A percentile compares a stretch with the other conserved stretches of the same genome.
phyloP scores from a whole-genome alignment of 2,888 invertebrate species.

The Hylaea fasciaria region DNA sequence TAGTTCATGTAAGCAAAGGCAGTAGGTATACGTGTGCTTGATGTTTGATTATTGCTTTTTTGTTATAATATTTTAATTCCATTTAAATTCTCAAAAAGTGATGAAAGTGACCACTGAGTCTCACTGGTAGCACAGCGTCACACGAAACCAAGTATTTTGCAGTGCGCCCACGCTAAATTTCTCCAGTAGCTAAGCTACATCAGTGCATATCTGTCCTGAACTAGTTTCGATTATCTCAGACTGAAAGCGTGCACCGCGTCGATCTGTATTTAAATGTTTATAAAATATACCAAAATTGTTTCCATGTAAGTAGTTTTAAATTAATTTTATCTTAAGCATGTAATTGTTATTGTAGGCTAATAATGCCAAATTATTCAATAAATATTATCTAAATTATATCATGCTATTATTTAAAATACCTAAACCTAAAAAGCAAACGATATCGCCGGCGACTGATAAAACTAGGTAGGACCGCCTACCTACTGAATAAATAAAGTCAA shows the following conservation, averaged over 20 bases:
- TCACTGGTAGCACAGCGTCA: too few relatives aligned
- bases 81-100: too few relatives aligned
- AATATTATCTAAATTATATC: conserved; percentile 40
- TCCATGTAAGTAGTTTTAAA: conserved; percentile 19
- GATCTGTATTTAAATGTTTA: background rate
- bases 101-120: too few relatives aligned
- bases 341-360: conserved; percentile 50
- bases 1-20: too few relatives aligned
- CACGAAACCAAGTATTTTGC: too few relatives aligned
- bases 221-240: background rate
- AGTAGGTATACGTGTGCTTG: too few relatives aligned
- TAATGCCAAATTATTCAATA: conserved; percentile 58
- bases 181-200: background rate
- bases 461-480: background rate
- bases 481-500: too few relatives aligned
- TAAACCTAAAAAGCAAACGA: too few relatives aligned
- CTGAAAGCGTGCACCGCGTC: conserved; percentile 1
- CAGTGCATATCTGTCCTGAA: background rate
- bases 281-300: conserved; percentile 20
- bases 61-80: too few relatives aligned
- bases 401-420: conserved; percentile 26
- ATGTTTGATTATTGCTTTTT: too few relatives aligned
- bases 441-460: too few relatives aligned
- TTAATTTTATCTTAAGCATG: conserved; percentile 29
- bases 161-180: too few relatives aligned